Conservation (phyloP, 2,888 invertebrate genomes). For the Scaptomyza cyrtandrae region DNA sequence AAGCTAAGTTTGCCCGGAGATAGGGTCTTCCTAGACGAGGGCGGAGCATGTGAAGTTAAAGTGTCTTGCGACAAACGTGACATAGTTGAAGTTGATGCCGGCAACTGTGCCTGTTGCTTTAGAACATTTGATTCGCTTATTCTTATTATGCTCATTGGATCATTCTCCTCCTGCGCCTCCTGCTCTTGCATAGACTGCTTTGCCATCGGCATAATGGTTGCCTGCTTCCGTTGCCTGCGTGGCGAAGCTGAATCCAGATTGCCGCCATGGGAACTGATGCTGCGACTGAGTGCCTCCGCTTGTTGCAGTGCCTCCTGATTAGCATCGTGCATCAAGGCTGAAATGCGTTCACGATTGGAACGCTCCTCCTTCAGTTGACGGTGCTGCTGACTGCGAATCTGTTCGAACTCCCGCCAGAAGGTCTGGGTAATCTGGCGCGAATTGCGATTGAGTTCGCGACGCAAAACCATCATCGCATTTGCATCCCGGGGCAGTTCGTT, state of each 20-base stretch:
- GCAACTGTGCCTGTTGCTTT: background rate
- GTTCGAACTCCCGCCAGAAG: conserved; percentile 69
- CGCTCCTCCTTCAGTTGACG: conserved; percentile 44
- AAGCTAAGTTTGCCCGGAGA: background rate
- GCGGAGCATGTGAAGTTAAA: conserved; percentile 33
- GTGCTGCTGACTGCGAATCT: conserved; percentile 51
- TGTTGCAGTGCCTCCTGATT: conserved; percentile 51
- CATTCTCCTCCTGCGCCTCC: background rate
- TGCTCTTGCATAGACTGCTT: background rate
- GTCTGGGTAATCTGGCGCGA: conserved; percentile 44
- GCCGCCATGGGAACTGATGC: conserved; percentile 57
- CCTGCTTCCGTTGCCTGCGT: conserved; percentile 11
- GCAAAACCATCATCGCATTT: conserved; percentile 29
- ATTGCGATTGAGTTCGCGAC: conserved; percentile 44
- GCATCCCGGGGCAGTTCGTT: conserved; percentile 37
- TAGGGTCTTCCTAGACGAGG: conserved; percentile 34
- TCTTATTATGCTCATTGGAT: background rate
- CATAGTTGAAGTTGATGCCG: background rate
- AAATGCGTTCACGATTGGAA: conserved; percentile 41
- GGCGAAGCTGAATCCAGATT: conserved; percentile 28
- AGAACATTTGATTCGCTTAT: background rate
- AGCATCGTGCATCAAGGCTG: conserved; percentile 39
- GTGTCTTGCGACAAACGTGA: background rate
- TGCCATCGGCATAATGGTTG: background rate
- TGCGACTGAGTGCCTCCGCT: conserved; percentile 56